phyloP scores from a whole-genome alignment of 2,797 vertebrate genomes.

The Clarias platycephalus region DNA sequence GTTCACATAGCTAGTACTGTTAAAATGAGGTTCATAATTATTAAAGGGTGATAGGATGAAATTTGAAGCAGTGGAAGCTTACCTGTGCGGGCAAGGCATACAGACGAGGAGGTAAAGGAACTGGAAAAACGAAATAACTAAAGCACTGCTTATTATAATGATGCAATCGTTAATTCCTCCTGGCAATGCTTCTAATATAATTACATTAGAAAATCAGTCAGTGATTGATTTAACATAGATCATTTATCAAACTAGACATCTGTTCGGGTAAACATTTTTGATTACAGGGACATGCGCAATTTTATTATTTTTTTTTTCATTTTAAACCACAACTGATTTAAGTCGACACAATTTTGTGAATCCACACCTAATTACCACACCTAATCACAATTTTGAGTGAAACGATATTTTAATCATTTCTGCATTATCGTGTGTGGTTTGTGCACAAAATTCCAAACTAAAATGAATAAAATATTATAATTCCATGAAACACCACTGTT shows the following conservation, averaged over 20 bases:
- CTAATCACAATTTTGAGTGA: neutral
- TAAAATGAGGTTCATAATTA: neutral
- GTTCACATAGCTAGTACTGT: neutral
- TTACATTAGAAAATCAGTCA: neutral
- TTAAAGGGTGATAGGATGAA: neutral
- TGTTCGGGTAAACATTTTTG: neutral
- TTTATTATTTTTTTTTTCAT: no score
- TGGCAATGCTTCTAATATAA: neutral
- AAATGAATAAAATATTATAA: neutral
- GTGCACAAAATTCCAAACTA: slow-evolving; percentile 5
- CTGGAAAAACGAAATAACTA: neutral
- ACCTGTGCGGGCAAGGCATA: neutral
- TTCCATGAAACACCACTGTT: neutral
- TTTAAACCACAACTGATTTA: neutral
- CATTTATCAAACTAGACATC: no score
- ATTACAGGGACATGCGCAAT: neutral
- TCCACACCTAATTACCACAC: neutral
- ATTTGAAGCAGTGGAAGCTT: neutral
- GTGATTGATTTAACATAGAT: no score
- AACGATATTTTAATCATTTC: neutral
- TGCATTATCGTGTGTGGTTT: neutral
- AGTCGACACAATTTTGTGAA: neutral
- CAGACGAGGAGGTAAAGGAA: neutral
- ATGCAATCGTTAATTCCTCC: neutral
- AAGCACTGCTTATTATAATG: neutral